Base-by-base conservation (phyloP, 2,113 vertebrate species). In the Pollachius pollachius region DNA sequence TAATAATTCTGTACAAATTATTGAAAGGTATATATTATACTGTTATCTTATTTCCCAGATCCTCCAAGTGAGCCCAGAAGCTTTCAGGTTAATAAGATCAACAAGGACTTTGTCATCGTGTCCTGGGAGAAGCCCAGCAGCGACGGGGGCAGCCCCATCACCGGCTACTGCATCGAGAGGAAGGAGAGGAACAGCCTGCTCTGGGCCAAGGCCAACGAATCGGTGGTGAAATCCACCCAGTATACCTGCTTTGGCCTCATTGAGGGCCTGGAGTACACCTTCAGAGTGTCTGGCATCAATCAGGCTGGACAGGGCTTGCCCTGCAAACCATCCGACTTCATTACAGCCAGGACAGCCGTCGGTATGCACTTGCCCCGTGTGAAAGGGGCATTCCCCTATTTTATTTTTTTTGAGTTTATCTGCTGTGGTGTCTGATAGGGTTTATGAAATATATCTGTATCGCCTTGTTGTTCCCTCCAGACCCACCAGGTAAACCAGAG, bases 181-280 rank as follows among this genome's bases (percentile, higher is more conserved):
- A 99, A 99, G 87, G 97, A 99, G 87, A 94, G 96, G 75, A 99
- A 99, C 85, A 98, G 97, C 77, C 86, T 99, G 25, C 90, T 99
- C 25, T 99, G 97, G 97, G 91, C 93, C 78, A 96, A 93, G 86
- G 95, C 95, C 70, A 98, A 98, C 0, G 97, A 99, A 73, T 86
- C 93, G 15, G 34, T 90, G 79, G 92, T 99, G 60, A 95, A 95
- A 70, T 89, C 94, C 72, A 96, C 94, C 15, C 95, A 98, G 81
- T 97, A 96, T 81, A 94, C 95, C 70, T 99, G 96, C 80, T 89
- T 89, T 56, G 94, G 95, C 4, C 93, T 99, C 23, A 90, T 97
- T 0, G 97, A 98, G 66, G 96, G 97, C 58, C 93, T 99, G 37
- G 97, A 99, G 78, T 99, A 99, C 84, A 94, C 93, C 52, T 99